phyloP scores from a whole-genome alignment of 2,888 invertebrate species.

The Agrochola lychnidis region DNA sequence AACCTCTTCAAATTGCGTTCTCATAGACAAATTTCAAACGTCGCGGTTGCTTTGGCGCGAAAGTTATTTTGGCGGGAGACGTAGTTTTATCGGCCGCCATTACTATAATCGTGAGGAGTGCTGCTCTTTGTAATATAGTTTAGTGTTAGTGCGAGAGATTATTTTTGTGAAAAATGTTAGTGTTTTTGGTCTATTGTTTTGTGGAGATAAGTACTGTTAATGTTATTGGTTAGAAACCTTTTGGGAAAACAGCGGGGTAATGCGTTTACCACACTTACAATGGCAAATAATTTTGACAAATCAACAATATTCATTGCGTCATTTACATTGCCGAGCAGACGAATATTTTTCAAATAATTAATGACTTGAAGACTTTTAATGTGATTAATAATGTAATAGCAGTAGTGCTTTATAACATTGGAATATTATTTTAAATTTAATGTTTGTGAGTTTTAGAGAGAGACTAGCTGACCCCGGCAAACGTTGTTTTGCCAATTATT shows the following conservation, averaged over 20 bases:
- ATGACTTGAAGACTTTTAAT: too few relatives aligned
- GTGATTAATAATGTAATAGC: too few relatives aligned
- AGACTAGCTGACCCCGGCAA: too few relatives aligned
- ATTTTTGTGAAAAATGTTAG: not conserved
- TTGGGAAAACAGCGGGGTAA: not conserved
- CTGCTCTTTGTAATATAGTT: conserved; percentile 23
- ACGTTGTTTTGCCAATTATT: too few relatives aligned
- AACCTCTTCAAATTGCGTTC: conserved; percentile 28
- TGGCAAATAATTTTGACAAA: too few relatives aligned
- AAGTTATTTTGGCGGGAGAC: conserved; percentile 56
- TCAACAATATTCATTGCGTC: too few relatives aligned
- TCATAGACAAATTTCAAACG: conserved; percentile 73
- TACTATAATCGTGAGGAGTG: conserved; percentile 25
- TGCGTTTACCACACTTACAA: too few relatives aligned
- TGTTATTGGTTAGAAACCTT: not conserved
- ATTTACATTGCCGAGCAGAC: too few relatives aligned
- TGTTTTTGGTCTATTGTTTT: not conserved
- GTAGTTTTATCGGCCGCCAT: conserved; percentile 38
- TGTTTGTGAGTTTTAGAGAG: too few relatives aligned
- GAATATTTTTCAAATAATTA: too few relatives aligned
- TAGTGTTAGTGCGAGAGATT: not conserved
- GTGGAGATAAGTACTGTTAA: not conserved
- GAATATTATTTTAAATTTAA: too few relatives aligned
- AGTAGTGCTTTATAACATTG: too few relatives aligned
- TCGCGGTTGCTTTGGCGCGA: conserved; percentile 69